A percentile compares a stretch with the other conserved stretches of the same genome.
Conservation (phyloP, 2,797 vertebrate species). For the Siniperca obscura region DNA sequence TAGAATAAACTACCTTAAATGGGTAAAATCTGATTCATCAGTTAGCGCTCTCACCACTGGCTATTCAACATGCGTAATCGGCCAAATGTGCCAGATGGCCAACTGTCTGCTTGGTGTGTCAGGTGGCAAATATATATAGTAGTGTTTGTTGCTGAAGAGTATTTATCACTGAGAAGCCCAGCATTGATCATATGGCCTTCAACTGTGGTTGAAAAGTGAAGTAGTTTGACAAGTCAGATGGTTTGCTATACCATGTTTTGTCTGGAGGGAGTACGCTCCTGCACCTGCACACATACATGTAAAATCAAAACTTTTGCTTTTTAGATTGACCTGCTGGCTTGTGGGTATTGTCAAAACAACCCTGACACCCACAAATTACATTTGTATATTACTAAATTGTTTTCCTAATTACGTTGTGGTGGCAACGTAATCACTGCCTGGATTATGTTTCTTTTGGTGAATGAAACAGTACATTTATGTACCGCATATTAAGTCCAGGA, state of each 20-base stretch:
- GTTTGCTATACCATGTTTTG: not conserved
- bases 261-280: not conserved
- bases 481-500: too few species aligned
- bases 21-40: conserved; percentile 41
- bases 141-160: not conserved
- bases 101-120: conserved; percentile 10
- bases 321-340: not conserved
- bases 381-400: too few species aligned
- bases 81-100: conserved; percentile 3
- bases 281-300: not conserved
- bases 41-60: conserved; percentile 6
- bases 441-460: too few species aligned
- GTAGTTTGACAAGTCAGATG: not conserved
- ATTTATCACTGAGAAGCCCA: not conserved
- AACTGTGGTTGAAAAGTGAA: not conserved
- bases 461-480: too few species aligned
- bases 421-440: too few species aligned
- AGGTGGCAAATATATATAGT: conserved; percentile 12
- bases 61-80: not conserved
- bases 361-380: too few species aligned
- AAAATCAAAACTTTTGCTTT: not conserved
- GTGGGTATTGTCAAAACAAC: not conserved
- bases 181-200: not conserved
- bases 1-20: conserved; percentile 58
- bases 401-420: too few species aligned